Evolutionary conservation across 2,113 vertebrate genomes (phyloP).

Genomic region (Dromiciops gliroides): DNA sequence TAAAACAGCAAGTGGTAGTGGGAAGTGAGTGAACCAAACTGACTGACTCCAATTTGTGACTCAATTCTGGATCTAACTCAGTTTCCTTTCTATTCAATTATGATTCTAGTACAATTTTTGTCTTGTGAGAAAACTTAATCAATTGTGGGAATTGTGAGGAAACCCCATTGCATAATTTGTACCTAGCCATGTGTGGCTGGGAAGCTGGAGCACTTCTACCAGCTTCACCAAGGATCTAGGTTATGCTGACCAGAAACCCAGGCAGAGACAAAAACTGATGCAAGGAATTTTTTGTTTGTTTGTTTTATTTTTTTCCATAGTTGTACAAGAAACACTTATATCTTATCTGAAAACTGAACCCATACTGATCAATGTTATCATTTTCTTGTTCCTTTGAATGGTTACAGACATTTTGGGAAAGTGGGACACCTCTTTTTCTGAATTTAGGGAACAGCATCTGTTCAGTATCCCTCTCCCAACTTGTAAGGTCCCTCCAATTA

Average conservation of each 20-base stretch:
- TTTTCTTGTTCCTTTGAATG: no score
- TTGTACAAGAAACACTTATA: not conserved
- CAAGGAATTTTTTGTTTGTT: not conserved
- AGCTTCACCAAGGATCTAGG: not conserved
- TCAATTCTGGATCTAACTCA: not conserved
- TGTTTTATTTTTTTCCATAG: no score
- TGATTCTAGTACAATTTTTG: not conserved
- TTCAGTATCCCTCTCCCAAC: not conserved
- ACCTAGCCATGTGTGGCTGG: not conserved
- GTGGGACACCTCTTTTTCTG: not conserved
- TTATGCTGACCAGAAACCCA: no score
- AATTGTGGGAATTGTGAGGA: not conserved
- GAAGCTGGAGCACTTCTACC: not conserved
- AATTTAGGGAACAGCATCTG: not conserved
- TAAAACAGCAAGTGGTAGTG: not conserved
- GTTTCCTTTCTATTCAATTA: not conserved
- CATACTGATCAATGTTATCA: not conserved
- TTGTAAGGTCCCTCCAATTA: not conserved
- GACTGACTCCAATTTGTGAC: not conserved
- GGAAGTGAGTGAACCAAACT: not conserved
- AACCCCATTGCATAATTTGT: not conserved
- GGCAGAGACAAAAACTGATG: not conserved
- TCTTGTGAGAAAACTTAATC: no score
- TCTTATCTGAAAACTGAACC: not conserved
- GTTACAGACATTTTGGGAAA: not conserved